A percentile compares a stretch with the other conserved stretches of the same genome.
These are phyloP conservation scores for Denticeps clupeoides DNA, from an alignment of 2,797 vertebrate genomes.

Conservation along the genomic window DNA sequence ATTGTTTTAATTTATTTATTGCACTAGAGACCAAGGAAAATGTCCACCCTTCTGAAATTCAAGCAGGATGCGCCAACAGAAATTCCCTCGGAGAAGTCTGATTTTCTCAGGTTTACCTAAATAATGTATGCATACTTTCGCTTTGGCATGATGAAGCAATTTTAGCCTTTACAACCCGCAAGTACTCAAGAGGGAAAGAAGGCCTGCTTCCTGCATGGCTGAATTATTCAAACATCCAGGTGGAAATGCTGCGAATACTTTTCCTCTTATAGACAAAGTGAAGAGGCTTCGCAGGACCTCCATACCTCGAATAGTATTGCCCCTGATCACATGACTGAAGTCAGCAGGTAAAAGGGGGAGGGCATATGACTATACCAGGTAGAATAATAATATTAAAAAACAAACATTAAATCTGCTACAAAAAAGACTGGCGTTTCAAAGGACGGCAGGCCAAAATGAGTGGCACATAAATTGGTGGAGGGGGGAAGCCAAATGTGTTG, in stretches of 20 bases:
- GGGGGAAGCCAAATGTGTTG: conserved; percentile 10
- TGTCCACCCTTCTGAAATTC: conserved; percentile 69
- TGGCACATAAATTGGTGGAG: neutral
- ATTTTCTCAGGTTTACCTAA: conserved; percentile 85
- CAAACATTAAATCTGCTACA: no score
- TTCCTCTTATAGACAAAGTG: conserved; percentile 58
- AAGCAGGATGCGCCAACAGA: conserved; percentile 64
- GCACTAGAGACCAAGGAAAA: conserved; percentile 38
- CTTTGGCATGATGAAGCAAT: conserved; percentile 94
- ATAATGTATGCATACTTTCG: conserved; percentile 93
- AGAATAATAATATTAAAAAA: no score
- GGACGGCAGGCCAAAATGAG: neutral
- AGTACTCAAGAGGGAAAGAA: conserved; percentile 70
- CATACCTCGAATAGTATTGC: neutral
- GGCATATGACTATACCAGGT: neutral
- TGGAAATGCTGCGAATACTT: conserved; percentile 69
- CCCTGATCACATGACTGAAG: neutral
- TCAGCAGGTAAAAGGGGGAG: neutral
- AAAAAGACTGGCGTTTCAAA: neutral
- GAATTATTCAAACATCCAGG: conserved; percentile 90
- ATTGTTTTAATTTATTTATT: neutral
- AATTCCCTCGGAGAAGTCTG: conserved; percentile 68
- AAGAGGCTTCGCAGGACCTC: conserved; percentile 10
- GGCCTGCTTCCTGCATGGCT: conserved; percentile 75
- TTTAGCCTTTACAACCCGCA: conserved; percentile 83